Evolutionary conservation across 2,113 vertebrate species (phyloP).

Genomic region (Salvelinus alpinus): DNA sequence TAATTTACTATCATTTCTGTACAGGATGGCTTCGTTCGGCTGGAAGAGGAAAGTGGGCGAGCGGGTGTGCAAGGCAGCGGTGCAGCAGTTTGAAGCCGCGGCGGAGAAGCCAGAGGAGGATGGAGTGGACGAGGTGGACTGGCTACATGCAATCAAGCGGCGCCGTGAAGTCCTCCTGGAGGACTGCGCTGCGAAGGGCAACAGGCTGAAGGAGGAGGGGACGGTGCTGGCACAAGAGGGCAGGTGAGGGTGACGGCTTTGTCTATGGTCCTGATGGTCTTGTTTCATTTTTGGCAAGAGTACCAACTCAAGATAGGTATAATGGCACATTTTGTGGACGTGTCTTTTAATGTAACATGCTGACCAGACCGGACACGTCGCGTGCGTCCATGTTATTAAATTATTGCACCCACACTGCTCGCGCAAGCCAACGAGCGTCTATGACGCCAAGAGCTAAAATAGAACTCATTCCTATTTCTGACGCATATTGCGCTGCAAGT

Average conservation of each 20-base stretch:
- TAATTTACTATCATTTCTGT: background rate
- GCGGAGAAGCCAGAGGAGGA: constrained; percentile 70
- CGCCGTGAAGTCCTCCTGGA: constrained; percentile 80
- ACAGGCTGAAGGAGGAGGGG: constrained; percentile 87
- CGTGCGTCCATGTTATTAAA: no score
- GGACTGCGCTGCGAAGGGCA: constrained; percentile 80
- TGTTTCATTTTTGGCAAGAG: no score
- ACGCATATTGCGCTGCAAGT: no score
- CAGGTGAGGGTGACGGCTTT: constrained; percentile 71
- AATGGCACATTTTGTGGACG: no score
- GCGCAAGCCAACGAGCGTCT: no score
- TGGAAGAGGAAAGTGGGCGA: constrained; percentile 96
- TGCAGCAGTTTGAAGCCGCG: constrained; percentile 88
- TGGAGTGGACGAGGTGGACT: constrained; percentile 67
- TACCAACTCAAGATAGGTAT: no score
- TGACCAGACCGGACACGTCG: no score
- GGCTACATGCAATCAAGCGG: constrained; percentile 82
- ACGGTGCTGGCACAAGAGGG: constrained; percentile 81
- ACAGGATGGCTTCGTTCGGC: constrained; percentile 90
- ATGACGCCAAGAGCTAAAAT: no score
- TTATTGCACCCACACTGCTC: no score
- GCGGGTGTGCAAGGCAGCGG: constrained; percentile 85
- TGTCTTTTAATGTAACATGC: no score
- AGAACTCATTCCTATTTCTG: no score
- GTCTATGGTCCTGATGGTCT: no score